phyloP scores from a whole-genome alignment of 2,113 vertebrate species.

The Buteo buteo region DNA sequence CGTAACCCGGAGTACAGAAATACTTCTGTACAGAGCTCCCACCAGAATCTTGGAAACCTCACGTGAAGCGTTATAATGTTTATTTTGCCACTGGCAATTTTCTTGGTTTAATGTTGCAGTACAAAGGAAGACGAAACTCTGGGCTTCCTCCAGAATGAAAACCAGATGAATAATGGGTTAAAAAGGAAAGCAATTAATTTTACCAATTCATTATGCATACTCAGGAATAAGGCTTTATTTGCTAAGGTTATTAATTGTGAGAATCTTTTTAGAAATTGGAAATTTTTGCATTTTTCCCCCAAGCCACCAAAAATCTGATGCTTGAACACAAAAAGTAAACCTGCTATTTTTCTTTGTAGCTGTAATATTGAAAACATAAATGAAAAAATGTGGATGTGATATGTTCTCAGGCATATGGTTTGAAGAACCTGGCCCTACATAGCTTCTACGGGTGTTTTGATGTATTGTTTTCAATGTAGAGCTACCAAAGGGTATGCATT shows the following conservation, averaged over 20 bases:
- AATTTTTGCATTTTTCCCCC: not conserved
- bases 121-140: not conserved
- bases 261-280: not conserved
- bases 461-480: not conserved
- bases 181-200: conserved; percentile 49
- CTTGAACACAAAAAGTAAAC: not conserved
- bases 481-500: not conserved
- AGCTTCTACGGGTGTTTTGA: not conserved
- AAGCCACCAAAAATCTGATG: not conserved
- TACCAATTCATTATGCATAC: not conserved
- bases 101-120: conserved; percentile 28
- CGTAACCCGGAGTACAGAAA: conserved; percentile 28
- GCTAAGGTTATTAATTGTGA: not conserved
- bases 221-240: not conserved
- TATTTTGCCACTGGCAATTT: conserved; percentile 46
- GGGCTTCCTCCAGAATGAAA: conserved; percentile 21
- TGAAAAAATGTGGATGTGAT: not conserved
- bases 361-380: not conserved
- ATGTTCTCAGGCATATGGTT: not conserved
- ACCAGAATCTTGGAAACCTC: conserved; percentile 49
- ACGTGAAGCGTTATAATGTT: conserved; percentile 10
- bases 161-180: conserved; percentile 25
- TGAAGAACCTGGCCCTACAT: not conserved
- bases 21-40: conserved; percentile 48
- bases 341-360: not conserved